Evolutionary conservation across 2,797 vertebrate species (phyloP), one percentile per base, ranked within the genome.

Genomic region (Chelmon rostratus): DNA sequence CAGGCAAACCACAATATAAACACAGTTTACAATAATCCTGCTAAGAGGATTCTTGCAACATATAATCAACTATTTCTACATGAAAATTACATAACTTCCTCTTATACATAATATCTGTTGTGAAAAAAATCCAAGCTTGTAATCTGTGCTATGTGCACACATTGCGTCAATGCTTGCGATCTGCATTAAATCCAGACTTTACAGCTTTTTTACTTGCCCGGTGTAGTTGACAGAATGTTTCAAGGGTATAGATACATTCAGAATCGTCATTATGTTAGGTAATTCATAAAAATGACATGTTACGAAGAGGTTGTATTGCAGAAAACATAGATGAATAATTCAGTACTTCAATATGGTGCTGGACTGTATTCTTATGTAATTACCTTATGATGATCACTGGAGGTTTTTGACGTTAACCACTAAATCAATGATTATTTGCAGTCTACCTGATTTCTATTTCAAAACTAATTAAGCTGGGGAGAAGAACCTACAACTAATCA

Each of bases 21-120:
- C 53, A 62, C 40, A 42, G 47, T 66, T 71, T 23, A 79, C 46
- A 65, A 6, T 75, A 64, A 87, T 77, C 38, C 68, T 53, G 37
- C 68, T 54, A 15, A 64, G 53, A 62, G 56, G 31, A 68, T 77
- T 75, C 23, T 64, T 54, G 28, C 28, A 49, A 72, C 21, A 75
- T 46, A 65, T 59, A 53, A 54, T 61, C 37, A 78, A 44, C 42
- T 54, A n/a, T 67, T 66, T 49, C 33, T 57, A n/a, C 64, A 44
- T 69, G 57, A 56, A 78, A 69, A 49, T 76, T 23, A 74, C 62
- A 73, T 76, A 69, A 12, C 16, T 44, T 67, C 33, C 44, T 19
- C 46, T 38, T 47, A 69, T 25, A 56, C 25, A 42, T 56, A 18
- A 42, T 50, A 28, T 58, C 42, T 66, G 47, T 47, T 75, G 64